These are phyloP conservation scores for Tetheella fluctuosa DNA, from an alignment of 2,888 invertebrate species.

Conservation along the genomic window DNA sequence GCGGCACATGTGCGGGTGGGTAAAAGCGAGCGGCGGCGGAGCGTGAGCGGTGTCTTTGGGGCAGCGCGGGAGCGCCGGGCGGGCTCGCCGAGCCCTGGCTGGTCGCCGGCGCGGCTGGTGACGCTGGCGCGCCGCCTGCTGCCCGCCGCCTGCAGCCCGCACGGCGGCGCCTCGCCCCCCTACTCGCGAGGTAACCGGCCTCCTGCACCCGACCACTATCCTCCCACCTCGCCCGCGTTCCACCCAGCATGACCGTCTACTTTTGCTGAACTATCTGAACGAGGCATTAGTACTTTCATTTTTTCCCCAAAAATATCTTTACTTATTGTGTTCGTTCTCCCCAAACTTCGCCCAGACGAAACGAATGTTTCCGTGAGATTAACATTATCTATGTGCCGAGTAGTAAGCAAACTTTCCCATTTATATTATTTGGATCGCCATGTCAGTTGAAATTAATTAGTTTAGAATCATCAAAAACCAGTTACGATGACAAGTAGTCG, in stretches of 20 bases:
- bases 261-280: conserved; percentile 8
- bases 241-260: conserved; percentile 16
- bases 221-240: conserved; percentile 26
- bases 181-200: conserved; percentile 87
- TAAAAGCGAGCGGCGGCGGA: conserved; percentile 55
- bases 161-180: conserved; percentile 87
- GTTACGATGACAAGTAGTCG: background rate
- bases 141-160: conserved; percentile 89
- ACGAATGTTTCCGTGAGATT: background rate
- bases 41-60: conserved; percentile 78
- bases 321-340: background rate
- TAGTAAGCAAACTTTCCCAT: background rate
- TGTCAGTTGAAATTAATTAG: background rate
- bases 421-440: background rate
- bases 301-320: background rate
- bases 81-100: conserved; percentile 55
- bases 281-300: background rate
- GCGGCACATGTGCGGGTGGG: conserved; percentile 60
- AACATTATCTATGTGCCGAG: too few relatives aligned
- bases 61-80: conserved; percentile 69
- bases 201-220: conserved; percentile 22
- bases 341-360: background rate
- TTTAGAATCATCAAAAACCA: background rate
- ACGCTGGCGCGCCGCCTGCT: conserved; percentile 85
- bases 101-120: conserved; percentile 78